Conservation (phyloP, 1,140 invertebrate species). For the Cyphomyrmex costatus region DNA sequence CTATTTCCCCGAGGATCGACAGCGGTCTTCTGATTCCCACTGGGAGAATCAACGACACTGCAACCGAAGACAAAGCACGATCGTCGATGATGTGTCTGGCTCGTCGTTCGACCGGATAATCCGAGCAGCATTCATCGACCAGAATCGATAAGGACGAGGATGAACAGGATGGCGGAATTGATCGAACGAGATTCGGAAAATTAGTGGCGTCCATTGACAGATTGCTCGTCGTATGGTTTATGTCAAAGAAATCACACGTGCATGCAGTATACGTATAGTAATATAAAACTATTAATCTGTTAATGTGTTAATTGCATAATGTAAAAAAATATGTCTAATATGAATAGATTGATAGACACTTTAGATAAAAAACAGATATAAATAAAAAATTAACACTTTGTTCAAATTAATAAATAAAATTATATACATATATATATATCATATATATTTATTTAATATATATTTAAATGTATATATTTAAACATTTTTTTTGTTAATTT, state of each 20-base stretch:
- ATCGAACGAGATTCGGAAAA: constrained; percentile 32
- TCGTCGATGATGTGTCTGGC: constrained; percentile 72
- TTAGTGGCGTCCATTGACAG: constrained; percentile 39
- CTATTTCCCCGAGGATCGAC: constrained; percentile 50
- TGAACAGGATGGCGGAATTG: constrained; percentile 14
- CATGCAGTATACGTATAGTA: background rate
- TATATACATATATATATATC: no score
- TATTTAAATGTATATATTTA: background rate
- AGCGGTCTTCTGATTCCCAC: constrained; percentile 61
- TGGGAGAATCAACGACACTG: constrained; percentile 56
- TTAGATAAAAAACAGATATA: background rate
- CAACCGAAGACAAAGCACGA: constrained; percentile 65
- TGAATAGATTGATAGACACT: background rate
- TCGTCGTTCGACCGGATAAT: constrained; percentile 61
- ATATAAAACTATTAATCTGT: background rate
- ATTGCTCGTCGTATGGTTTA: background rate
- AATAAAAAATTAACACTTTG: background rate
- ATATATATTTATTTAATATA: no score
- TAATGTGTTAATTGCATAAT: background rate
- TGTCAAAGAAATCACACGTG: background rate
- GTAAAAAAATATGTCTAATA: background rate
- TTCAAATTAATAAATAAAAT: no score
- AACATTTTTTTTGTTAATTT: background rate
- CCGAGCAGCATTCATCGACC: constrained; percentile 52
- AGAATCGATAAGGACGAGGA: constrained; percentile 53